Conservation (phyloP, 2,797 vertebrate species). For the Chrysolophus pictus region DNA sequence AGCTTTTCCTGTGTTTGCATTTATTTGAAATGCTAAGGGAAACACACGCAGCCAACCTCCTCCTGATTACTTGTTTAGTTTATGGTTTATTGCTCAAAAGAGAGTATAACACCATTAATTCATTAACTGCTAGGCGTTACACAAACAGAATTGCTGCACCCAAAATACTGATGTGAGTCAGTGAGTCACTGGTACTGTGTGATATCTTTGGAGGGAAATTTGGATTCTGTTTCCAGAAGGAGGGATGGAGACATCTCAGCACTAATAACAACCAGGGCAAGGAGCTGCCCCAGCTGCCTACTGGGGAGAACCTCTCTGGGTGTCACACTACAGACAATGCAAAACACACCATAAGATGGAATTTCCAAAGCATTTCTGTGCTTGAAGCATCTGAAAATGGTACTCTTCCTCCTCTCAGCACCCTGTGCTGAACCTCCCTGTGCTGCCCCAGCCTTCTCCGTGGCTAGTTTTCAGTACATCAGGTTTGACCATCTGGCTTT, state of each 20-base stretch:
- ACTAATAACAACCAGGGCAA: fast-evolving
- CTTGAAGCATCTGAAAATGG: not conserved
- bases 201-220: not conserved
- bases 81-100: not conserved
- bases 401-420: not conserved
- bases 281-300: not conserved
- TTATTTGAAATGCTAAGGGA: not conserved
- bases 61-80: not conserved
- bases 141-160: not conserved
- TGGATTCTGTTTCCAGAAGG: not conserved
- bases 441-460: not conserved
- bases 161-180: not conserved
- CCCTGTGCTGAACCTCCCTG: not conserved
- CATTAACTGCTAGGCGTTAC: not conserved
- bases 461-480: conserved; percentile 3
- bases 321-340: not conserved
- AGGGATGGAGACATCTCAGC: not conserved
- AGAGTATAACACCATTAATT: conserved; percentile 28
- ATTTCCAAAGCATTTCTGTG: not conserved
- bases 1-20: not conserved
- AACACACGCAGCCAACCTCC: not conserved
- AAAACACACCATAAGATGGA: not conserved
- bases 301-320: fast-evolving
- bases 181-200: not conserved
- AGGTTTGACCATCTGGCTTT: conserved; percentile 47